A percentile compares a stretch with the other conserved stretches of the same genome.
phyloP scores from a whole-genome alignment of 2,797 vertebrate species.

The Acipenser oxyrinchus region DNA sequence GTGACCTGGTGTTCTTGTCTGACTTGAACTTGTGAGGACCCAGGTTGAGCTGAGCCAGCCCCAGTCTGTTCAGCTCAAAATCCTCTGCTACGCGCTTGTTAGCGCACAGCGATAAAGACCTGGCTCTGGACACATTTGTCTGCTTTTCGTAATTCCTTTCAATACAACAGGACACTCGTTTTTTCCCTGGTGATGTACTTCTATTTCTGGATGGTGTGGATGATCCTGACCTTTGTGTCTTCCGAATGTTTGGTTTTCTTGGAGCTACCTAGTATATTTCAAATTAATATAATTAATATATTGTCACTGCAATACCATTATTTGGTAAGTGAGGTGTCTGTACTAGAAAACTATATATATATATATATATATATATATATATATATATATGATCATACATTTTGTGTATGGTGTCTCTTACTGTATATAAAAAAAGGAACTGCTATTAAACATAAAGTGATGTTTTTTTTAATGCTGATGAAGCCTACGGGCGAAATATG shows the following conservation, averaged over 20 bases:
- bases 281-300: background rate
- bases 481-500: too few species aligned
- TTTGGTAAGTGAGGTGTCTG: too few species aligned
- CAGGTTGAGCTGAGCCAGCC: conserved; percentile 22
- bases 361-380: too few species aligned
- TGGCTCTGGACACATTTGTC: conserved; percentile 21
- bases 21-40: conserved; percentile 23
- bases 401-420: too few species aligned
- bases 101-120: conserved; percentile 37
- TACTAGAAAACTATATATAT: too few species aligned
- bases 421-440: too few species aligned
- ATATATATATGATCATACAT: too few species aligned
- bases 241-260: conserved; percentile 31
- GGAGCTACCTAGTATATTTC: conserved; percentile 36
- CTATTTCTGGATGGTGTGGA: conserved; percentile 29
- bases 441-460: too few species aligned
- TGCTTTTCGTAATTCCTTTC: conserved; percentile 18
- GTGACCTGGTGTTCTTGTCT: conserved; percentile 25
- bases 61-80: conserved; percentile 25
- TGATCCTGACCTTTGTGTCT: conserved; percentile 20
- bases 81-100: conserved; percentile 15
- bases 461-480: too few species aligned
- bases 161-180: background rate
- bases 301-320: too few species aligned
- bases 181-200: conserved; percentile 24